phyloP scores from a whole-genome alignment of 2,888 invertebrate genomes.

The Harpagoxenus sublaevis region DNA sequence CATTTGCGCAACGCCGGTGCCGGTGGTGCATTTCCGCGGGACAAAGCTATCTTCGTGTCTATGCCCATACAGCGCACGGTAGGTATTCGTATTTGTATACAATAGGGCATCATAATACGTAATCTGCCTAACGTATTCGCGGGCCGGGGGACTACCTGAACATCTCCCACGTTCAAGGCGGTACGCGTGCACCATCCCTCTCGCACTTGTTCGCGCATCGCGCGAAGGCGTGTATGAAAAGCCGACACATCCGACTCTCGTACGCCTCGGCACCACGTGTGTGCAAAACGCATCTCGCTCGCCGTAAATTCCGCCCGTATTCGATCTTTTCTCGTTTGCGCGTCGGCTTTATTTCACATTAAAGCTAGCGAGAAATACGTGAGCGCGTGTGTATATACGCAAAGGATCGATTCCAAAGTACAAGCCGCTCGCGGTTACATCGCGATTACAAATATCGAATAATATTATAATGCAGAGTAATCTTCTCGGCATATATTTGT shows the following conservation, averaged over 20 bases:
- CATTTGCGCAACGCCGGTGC: conserved; percentile 57
- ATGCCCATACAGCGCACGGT: conserved; percentile 74
- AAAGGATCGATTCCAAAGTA: conserved; percentile 20
- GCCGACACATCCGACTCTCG: conserved; percentile 59
- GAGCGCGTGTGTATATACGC: not conserved
- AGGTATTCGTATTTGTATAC: conserved; percentile 84
- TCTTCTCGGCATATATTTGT: not conserved
- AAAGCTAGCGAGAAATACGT: not conserved
- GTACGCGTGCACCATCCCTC: conserved; percentile 58
- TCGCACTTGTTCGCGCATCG: conserved; percentile 70
- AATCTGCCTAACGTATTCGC: conserved; percentile 83
- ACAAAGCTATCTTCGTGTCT: conserved; percentile 77
- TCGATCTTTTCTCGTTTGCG: conserved; percentile 53
- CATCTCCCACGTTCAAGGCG: conserved; percentile 81
- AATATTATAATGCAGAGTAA: not conserved
- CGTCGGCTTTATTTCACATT: conserved; percentile 23
- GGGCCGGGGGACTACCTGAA: conserved; percentile 74
- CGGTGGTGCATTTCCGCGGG: conserved; percentile 68
- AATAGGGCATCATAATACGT: conserved; percentile 85
- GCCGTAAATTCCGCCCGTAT: conserved; percentile 68
- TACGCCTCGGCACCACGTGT: conserved; percentile 72
- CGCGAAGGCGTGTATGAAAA: conserved; percentile 59
- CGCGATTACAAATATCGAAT: not conserved
- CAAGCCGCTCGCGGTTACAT: not conserved
- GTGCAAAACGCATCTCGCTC: conserved; percentile 70